These are phyloP conservation scores for Penaeus chinensis DNA, from an alignment of 1,140 invertebrate genomes.

Conservation along the genomic window DNA sequence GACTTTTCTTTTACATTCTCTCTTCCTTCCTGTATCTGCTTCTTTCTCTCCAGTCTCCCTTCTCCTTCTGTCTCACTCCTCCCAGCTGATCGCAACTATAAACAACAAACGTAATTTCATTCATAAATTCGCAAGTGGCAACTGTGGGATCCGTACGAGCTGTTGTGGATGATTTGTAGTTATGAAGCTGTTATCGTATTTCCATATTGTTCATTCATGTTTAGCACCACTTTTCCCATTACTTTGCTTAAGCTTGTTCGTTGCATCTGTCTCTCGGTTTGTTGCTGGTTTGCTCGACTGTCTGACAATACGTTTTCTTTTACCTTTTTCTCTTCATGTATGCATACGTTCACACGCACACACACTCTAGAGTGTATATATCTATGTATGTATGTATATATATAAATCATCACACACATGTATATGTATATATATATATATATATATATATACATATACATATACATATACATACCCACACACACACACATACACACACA, in stretches of 20 bases:
- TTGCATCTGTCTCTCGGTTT: too few species aligned
- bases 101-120: too few species aligned
- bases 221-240: neutral
- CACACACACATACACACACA: neutral
- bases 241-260: too few species aligned
- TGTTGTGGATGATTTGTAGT: neutral
- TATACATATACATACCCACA: neutral
- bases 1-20: neutral
- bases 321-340: neutral
- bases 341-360: neutral
- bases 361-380: neutral
- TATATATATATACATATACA: neutral
- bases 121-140: too few species aligned
- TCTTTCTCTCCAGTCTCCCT: too few species aligned
- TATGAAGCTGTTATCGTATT: neutral
- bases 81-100: too few species aligned
- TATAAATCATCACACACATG: neutral
- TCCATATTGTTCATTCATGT: neutral
- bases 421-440: neutral
- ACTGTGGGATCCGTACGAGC: too few species aligned
- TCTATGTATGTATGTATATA: neutral
- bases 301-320: too few species aligned
- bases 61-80: too few species aligned
- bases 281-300: too few species aligned
- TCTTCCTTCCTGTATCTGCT: too few species aligned